Conservation (phyloP, 1,140 invertebrate species). For the Pararge aegeria region DNA sequence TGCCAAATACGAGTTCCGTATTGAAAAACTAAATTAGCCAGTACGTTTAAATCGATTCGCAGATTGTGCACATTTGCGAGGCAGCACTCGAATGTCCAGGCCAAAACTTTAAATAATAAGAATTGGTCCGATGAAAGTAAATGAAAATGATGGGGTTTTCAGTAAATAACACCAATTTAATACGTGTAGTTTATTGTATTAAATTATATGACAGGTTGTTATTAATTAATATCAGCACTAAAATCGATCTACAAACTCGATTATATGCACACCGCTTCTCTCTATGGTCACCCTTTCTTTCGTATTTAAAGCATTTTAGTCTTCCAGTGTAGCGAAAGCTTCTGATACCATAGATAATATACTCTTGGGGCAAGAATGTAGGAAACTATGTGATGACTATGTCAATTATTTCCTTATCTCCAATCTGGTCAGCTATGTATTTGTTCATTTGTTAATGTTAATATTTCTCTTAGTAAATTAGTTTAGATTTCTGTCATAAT, state of each 20-base stretch:
- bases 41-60: not conserved
- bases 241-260: constrained; percentile 36
- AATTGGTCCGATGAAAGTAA: constrained; percentile 8
- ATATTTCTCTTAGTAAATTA: constrained; percentile 42
- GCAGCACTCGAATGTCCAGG: not conserved
- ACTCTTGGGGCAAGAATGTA: constrained; percentile 64
- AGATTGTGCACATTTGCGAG: constrained; percentile 13
- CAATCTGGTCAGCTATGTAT: constrained; percentile 49
- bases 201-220: constrained; percentile 54
- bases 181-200: constrained; percentile 52
- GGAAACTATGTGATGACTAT: constrained; percentile 76
- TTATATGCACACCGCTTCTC: constrained; percentile 54
- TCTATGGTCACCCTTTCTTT: constrained; percentile 33
- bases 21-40: constrained; percentile 1
- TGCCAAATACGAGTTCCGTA: constrained; percentile 24
- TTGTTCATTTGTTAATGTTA: constrained; percentile 40
- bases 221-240: constrained; percentile 47
- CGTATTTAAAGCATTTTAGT: constrained; percentile 47
- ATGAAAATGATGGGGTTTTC: constrained; percentile 22
- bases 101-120: constrained; percentile 1
- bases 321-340: constrained; percentile 62
- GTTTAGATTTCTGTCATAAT: constrained; percentile 59
- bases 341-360: constrained; percentile 49
- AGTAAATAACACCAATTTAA: constrained; percentile 68
- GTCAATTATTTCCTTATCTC: constrained; percentile 76